phyloP scores from a whole-genome alignment of 2,113 vertebrate species.

The Epinephelus fuscoguttatus region DNA sequence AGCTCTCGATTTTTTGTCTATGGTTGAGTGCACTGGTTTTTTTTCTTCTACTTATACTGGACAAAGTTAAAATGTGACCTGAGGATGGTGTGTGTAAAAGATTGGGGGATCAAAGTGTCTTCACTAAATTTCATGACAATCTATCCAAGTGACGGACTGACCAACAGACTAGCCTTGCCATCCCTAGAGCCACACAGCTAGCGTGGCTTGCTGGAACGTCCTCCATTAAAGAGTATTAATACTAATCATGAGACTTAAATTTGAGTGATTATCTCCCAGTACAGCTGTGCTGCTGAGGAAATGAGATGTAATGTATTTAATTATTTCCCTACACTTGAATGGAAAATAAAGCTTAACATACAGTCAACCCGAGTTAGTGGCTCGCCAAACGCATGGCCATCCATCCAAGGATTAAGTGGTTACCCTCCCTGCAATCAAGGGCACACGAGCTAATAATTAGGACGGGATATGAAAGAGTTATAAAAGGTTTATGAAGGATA shows the following conservation, averaged over 20 bases:
- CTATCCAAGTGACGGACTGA: background rate
- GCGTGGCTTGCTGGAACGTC: slow-evolving; percentile 3
- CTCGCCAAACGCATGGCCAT: slow-evolving; percentile 39
- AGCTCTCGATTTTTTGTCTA: background rate
- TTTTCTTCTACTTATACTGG: background rate
- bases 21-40: background rate
- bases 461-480: slow-evolving; percentile 50
- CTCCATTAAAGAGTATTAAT: slow-evolving; percentile 50
- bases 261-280: slow-evolving; percentile 66
- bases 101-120: background rate
- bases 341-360: slow-evolving; percentile 64
- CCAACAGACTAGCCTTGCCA: background rate
- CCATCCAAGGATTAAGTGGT: slow-evolving; percentile 65
- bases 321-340: slow-evolving; percentile 62
- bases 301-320: slow-evolving; percentile 70
- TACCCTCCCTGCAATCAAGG: slow-evolving; percentile 67
- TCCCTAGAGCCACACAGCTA: background rate
- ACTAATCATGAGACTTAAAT: slow-evolving; percentile 64
- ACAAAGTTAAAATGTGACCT: background rate
- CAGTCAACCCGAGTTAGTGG: slow-evolving; percentile 51
- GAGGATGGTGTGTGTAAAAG: background rate
- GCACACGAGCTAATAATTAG: slow-evolving; percentile 68
- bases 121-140: no score
- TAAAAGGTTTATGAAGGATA: slow-evolving; percentile 66
- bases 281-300: slow-evolving; percentile 62